These are phyloP conservation scores for Strigops habroptila DNA, from an alignment of 2,113 vertebrate genomes.

Conservation along the genomic window DNA sequence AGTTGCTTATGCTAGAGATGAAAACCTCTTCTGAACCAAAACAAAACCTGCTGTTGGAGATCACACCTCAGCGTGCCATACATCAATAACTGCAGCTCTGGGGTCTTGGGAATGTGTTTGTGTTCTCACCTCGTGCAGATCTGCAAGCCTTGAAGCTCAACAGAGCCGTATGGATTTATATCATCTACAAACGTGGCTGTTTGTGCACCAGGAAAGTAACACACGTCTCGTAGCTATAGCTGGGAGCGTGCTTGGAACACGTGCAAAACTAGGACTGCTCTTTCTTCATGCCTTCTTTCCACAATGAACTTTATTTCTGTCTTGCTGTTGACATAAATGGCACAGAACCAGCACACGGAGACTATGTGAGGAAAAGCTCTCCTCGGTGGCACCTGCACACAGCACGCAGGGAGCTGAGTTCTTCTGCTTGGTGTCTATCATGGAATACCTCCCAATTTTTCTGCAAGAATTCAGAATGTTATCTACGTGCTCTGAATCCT, in stretches of 20 bases:
- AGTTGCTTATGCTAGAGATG: not conserved
- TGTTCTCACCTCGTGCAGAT: accelerated
- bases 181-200: accelerated
- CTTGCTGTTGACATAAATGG: not conserved
- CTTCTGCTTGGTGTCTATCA: accelerated
- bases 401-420: accelerated
- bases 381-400: not conserved
- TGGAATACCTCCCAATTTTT: not conserved
- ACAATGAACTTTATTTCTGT: not conserved
- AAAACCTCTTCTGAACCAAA: not conserved
- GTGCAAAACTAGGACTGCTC: not conserved
- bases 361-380: not conserved
- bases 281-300: not conserved
- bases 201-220: not conserved
- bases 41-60: not conserved
- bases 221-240: accelerated
- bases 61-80: not conserved
- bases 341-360: not conserved
- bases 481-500: not conserved
- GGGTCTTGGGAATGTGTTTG: accelerated
- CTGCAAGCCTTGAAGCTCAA: not conserved
- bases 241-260: not conserved
- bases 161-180: accelerated
- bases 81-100: accelerated
- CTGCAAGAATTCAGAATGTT: not conserved